These are phyloP conservation scores for Muscicapa striata DNA, from an alignment of 2,797 vertebrate genomes.

Conservation along the genomic window DNA sequence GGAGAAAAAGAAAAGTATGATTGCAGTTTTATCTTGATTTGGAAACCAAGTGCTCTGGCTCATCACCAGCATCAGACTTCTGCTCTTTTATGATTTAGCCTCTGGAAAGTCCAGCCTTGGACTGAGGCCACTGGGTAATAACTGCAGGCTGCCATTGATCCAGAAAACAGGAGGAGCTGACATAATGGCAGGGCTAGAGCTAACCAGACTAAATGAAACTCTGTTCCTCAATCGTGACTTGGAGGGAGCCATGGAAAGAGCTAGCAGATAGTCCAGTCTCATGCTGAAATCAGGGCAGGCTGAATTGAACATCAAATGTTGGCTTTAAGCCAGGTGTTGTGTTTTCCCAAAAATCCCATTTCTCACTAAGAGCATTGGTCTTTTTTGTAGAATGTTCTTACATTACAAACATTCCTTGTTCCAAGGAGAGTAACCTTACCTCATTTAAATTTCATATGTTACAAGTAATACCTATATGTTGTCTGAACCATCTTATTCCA, in stretches of 20 bases:
- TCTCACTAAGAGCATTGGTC: neutral
- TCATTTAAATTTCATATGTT: neutral
- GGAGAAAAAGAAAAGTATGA: neutral
- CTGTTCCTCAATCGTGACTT: neutral
- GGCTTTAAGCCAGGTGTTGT: neutral
- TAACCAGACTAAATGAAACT: neutral
- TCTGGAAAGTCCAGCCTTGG: conserved; percentile 23
- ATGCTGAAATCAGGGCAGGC: neutral
- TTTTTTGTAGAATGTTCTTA: neutral
- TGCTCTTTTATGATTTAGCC: conserved; percentile 3
- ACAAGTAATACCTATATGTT: neutral
- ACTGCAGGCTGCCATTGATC: conserved; percentile 3
- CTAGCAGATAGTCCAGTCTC: neutral
- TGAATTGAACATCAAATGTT: neutral
- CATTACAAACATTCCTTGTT: neutral
- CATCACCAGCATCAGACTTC: conserved; percentile 11
- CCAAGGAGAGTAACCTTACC: neutral
- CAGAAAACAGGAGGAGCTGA: conserved; percentile 20
- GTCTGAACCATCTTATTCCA: neutral
- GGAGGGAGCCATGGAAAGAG: conserved; percentile 5
- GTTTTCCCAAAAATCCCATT: neutral
- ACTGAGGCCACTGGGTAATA: conserved; percentile 1
- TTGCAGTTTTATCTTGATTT: conserved; percentile 14
- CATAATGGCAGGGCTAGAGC: conserved; percentile 1
- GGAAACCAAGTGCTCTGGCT: conserved; percentile 35